These are phyloP conservation scores for Sphaeramia orbicularis DNA, from an alignment of 2,797 vertebrate genomes.

Conservation along the genomic window DNA sequence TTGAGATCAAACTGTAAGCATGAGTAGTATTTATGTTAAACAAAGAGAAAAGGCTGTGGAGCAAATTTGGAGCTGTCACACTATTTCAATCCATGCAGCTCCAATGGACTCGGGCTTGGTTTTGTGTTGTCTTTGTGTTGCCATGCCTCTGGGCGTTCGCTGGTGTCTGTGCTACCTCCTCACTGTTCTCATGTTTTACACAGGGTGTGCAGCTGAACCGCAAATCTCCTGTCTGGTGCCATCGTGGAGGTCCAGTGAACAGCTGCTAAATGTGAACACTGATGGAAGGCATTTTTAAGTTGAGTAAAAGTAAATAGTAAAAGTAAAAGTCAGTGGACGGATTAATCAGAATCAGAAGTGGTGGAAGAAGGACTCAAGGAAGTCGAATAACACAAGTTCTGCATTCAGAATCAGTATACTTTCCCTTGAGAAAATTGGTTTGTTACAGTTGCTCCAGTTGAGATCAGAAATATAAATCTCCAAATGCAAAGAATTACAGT, in stretches of 20 bases:
- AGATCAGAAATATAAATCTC: too few species aligned
- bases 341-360: too few species aligned
- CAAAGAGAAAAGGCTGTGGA: conserved; percentile 10
- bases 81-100: conserved; percentile 15
- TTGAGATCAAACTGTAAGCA: conserved; percentile 26
- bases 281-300: background rate
- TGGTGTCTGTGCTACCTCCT: conserved; percentile 38
- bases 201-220: conserved; percentile 41
- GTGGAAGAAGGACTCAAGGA: background rate
- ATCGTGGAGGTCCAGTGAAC: conserved; percentile 45
- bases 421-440: too few species aligned
- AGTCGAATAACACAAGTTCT: too few species aligned
- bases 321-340: background rate
- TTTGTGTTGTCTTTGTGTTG: conserved; percentile 42
- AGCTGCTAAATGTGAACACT: conserved; percentile 33
- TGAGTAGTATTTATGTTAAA: conserved; percentile 13
- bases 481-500: too few species aligned
- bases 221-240: conserved; percentile 70
- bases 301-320: conserved; percentile 5
- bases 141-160: conserved; percentile 37
- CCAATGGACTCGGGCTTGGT: conserved; percentile 21
- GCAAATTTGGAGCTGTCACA: conserved; percentile 18
- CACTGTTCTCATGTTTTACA: conserved; percentile 50
- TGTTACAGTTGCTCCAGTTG: too few species aligned
- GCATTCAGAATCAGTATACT: too few species aligned